Percentiles rank a stretch among this genome's conserved stretches.
Evolutionary conservation across 2,113 vertebrate species (phyloP).

Genomic region (Hyla sarda): DNA sequence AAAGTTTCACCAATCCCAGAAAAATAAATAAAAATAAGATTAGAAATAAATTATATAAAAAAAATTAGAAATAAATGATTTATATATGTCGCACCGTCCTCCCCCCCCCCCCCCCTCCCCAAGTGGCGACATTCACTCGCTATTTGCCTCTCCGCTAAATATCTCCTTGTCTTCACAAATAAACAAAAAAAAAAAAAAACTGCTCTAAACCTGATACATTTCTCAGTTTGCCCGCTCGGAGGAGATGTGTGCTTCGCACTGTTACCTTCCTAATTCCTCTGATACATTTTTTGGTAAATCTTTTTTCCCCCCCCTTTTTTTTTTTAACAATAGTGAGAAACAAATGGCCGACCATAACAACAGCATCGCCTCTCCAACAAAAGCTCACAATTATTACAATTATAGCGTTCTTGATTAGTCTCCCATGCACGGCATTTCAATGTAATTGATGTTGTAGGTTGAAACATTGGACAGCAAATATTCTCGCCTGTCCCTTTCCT

Average conservation of each 20-base stretch:
- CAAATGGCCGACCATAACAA: slow-evolving; percentile 88
- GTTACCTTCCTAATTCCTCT: slow-evolving; percentile 77
- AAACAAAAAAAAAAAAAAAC: no score
- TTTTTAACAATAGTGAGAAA: slow-evolving; percentile 84
- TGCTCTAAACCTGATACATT: no score
- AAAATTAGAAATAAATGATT: no score
- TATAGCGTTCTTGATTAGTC: slow-evolving; percentile 89
- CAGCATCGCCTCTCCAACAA: slow-evolving; percentile 84
- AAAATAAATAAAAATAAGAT: no score
- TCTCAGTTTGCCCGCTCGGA: slow-evolving; percentile 31
- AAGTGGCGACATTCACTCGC: no score
- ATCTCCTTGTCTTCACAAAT: no score
- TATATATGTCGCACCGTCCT: no score
- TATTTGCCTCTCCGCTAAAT: no score
- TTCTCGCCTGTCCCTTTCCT: slow-evolving; percentile 88
- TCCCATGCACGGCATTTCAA: slow-evolving; percentile 88
- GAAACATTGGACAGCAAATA: slow-evolving; percentile 90
- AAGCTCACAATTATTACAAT: slow-evolving; percentile 91
- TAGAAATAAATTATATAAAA: no score
- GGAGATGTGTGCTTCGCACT: slow-evolving; percentile 60
- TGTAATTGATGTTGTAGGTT: slow-evolving; percentile 94
- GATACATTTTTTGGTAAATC: slow-evolving; percentile 73
- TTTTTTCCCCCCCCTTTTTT: no score
- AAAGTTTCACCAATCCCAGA: no score
- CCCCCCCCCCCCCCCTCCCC: no score